A percentile compares a stretch with the other conserved stretches of the same genome.
phyloP scores from a whole-genome alignment of 2,113 vertebrate species.

The Carollia perspicillata region DNA sequence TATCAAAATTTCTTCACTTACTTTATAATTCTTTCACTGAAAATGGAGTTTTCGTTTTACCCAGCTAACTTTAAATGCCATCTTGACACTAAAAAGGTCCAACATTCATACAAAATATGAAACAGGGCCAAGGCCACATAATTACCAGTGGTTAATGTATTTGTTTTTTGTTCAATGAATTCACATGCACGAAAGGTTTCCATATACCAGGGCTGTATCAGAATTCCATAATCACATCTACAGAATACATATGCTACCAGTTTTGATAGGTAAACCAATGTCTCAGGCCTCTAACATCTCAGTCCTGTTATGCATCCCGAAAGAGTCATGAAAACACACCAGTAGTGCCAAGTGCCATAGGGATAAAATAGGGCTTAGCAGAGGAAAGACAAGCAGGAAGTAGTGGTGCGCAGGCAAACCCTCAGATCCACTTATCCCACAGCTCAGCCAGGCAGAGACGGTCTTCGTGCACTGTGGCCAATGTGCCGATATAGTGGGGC shows the following conservation, averaged over 20 bases:
- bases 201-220: neutral
- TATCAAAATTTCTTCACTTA: neutral
- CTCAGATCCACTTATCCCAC: no score
- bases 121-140: neutral
- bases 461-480: neutral
- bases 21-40: neutral
- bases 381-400: neutral
- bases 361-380: neutral
- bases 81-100: neutral
- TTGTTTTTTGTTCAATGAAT: neutral
- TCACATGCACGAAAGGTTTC: neutral
- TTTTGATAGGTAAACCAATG: neutral
- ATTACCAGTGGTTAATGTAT: neutral
- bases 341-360: neutral
- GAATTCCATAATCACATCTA: neutral
- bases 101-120: neutral
- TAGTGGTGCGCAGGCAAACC: neutral
- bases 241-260: neutral
- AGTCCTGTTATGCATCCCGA: neutral
- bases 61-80: neutral
- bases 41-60: neutral
- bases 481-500: rapidly evolving
- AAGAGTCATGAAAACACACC: neutral
- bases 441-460: neutral
- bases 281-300: neutral